Conservation (phyloP, 2,113 vertebrate species). For the Hippoglossus stenolepis region DNA sequence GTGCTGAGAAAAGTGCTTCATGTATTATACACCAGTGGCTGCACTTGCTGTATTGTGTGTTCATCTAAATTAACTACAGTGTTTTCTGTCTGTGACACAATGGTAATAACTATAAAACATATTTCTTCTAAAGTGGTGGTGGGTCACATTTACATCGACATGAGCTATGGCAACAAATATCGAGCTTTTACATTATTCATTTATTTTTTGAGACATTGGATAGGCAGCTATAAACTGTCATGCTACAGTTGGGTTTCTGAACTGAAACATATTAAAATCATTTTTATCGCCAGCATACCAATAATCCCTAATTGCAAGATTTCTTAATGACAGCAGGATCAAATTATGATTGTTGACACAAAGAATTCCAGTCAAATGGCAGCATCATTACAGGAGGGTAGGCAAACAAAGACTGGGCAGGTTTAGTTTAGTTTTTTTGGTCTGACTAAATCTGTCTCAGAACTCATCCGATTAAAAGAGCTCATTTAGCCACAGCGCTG, state of each 20-base stretch:
- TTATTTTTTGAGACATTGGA: neutral
- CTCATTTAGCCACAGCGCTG: neutral
- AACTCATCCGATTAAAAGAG: constrained; percentile 1
- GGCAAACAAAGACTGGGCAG: neutral
- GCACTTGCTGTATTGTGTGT: neutral
- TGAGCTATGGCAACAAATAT: neutral
- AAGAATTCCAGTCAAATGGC: neutral
- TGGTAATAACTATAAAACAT: neutral
- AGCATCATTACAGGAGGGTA: constrained; percentile 4
- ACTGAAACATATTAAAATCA: neutral
- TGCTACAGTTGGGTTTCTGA: neutral
- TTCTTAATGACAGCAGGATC: neutral
- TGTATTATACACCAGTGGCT: neutral
- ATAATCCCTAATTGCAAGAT: neutral
- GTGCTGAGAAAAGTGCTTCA: neutral
- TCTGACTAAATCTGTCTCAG: neutral
- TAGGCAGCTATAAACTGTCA: neutral
- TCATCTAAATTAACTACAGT: neutral
- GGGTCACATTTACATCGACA: neutral
- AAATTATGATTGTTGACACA: neutral
- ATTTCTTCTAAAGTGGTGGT: neutral
- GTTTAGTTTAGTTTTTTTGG: neutral
- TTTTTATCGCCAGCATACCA: neutral
- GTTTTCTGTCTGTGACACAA: neutral
- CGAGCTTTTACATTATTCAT: neutral